Evolutionary conservation across 2,797 vertebrate genomes (phyloP).

Genomic region (Sebastolobus altivelis): DNA sequence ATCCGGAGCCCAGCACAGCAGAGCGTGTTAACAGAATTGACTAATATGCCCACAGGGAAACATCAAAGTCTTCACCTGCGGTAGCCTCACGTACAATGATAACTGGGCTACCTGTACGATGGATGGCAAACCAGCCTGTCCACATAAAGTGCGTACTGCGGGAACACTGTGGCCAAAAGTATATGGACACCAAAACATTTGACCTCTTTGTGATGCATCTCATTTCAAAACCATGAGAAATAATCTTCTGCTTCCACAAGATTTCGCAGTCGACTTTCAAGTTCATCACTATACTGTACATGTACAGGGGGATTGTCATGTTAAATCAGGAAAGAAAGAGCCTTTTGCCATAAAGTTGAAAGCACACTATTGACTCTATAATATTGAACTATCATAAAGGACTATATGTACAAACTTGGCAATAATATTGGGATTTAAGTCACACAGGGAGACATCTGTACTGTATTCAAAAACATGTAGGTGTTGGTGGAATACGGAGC

Average conservation of each 20-base stretch:
- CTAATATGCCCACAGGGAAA: conserved; percentile 55
- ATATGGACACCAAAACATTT: not conserved
- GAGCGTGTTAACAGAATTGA: conserved; percentile 60
- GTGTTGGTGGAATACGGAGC: no score
- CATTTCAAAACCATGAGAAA: not conserved
- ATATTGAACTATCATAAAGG: not conserved
- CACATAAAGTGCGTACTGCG: not conserved
- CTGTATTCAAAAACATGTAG: no score
- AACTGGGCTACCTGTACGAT: not conserved
- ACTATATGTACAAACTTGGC: no score
- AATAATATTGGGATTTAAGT: no score
- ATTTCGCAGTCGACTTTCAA: no score
- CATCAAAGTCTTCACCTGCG: conserved; percentile 32
- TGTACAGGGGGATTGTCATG: accelerated
- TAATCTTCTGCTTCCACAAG: not conserved
- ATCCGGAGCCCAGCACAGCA: conserved; percentile 49
- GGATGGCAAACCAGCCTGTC: not conserved
- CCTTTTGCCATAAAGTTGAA: not conserved
- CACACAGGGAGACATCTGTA: no score
- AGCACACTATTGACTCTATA: not conserved
- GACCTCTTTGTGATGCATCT: not conserved
- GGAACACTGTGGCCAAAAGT: not conserved
- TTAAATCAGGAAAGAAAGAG: not conserved
- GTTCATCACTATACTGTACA: not conserved
- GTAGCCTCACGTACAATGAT: not conserved